Percentiles rank a stretch among this genome's conserved stretches.
Evolutionary conservation across 1,140 invertebrate species (phyloP).

Genomic region (Plutomurus gul): DNA sequence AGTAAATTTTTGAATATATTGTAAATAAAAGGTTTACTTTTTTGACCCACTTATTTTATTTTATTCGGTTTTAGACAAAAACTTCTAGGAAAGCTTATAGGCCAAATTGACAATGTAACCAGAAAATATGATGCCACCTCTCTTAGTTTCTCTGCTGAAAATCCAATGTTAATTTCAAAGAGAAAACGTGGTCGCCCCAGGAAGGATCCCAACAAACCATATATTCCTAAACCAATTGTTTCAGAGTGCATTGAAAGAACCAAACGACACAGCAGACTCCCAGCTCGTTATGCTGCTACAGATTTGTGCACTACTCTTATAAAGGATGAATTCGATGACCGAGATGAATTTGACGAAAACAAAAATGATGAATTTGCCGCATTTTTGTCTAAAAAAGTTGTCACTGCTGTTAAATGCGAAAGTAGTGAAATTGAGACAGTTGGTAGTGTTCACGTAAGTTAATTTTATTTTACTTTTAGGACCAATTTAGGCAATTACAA

Average conservation of each 20-base stretch:
- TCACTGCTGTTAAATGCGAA: background rate
- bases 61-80: too few relatives aligned
- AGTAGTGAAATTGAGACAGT: background rate
- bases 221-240: background rate
- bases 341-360: background rate
- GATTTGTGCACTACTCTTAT: background rate
- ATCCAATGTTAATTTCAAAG: background rate
- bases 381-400: background rate
- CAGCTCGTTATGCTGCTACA: conserved; percentile 1
- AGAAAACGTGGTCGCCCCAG: conserved; percentile 35
- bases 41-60: too few relatives aligned
- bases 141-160: background rate
- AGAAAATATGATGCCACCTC: background rate
- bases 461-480: too few relatives aligned
- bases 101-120: background rate
- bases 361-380: background rate
- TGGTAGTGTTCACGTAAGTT: too few relatives aligned
- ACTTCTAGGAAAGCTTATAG: background rate
- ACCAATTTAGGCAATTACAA: too few relatives aligned
- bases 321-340: conserved; percentile 3
- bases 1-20: background rate
- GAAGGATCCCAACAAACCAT: conserved; percentile 22
- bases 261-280: conserved; percentile 28
- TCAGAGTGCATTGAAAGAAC: background rate
- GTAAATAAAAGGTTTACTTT: background rate